A percentile compares a stretch with the other conserved stretches of the same genome.
Conservation (phyloP, 1,140 invertebrate genomes). For the Drosophila pandora region DNA sequence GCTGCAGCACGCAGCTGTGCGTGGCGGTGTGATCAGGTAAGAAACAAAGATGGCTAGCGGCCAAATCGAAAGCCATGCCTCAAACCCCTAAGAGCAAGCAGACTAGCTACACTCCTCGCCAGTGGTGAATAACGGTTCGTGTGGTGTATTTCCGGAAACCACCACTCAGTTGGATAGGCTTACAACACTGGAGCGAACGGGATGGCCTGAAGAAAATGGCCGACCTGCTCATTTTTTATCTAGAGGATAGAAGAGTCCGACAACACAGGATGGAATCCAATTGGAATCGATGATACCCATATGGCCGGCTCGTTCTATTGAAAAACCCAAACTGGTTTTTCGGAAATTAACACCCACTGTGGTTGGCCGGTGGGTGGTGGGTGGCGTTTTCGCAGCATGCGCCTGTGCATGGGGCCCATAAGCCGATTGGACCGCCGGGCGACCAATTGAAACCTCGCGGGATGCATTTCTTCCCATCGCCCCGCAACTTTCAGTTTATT, state of each 20-base stretch:
- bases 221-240: slow-evolving; percentile 2
- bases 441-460: slow-evolving; percentile 49
- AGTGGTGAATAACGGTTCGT: slow-evolving; percentile 15
- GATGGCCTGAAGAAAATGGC: slow-evolving; percentile 67
- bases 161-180: slow-evolving; percentile 29
- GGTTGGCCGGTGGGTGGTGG: slow-evolving; percentile 54
- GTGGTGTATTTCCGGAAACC: slow-evolving; percentile 35
- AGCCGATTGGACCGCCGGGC: slow-evolving; percentile 37
- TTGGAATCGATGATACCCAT: slow-evolving; percentile 33
- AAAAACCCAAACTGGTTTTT: slow-evolving; percentile 54
- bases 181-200: slow-evolving; percentile 30
- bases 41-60: not conserved
- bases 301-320: slow-evolving; percentile 20
- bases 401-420: slow-evolving; percentile 31
- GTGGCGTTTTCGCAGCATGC: slow-evolving; percentile 34
- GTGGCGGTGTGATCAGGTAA: slow-evolving; percentile 27
- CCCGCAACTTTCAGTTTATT: slow-evolving; percentile 18
- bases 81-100: slow-evolving; percentile 5
- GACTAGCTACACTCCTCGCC: not conserved
- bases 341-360: slow-evolving; percentile 53
- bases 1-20: slow-evolving; percentile 24
- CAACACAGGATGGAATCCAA: slow-evolving; percentile 48
- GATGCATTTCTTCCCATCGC: slow-evolving; percentile 32
- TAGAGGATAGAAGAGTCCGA: slow-evolving; percentile 21
- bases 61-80: not conserved